phyloP scores from a whole-genome alignment of 2,888 invertebrate genomes.

The Drosophila borborema region DNA sequence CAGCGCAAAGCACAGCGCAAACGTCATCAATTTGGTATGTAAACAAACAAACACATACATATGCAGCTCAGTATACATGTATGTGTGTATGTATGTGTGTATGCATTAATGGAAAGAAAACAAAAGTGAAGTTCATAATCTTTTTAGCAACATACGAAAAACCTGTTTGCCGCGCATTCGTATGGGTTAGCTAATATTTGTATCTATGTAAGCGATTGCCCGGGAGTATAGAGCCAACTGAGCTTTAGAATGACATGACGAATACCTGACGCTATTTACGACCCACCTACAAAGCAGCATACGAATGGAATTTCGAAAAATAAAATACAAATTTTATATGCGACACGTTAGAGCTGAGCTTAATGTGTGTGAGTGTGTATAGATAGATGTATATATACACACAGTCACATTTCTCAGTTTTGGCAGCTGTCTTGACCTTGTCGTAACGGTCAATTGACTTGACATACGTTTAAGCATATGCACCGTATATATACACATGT shows the following conservation, averaged over 20 bases:
- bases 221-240: constrained; percentile 38
- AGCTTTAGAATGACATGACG: constrained; percentile 51
- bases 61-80: neutral
- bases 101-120: constrained; percentile 45
- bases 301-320: constrained; percentile 45
- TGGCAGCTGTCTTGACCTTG: constrained; percentile 51
- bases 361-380: neutral
- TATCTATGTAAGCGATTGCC: constrained; percentile 43
- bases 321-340: neutral
- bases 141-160: constrained; percentile 35
- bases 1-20: constrained; percentile 25
- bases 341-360: neutral
- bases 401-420: constrained; percentile 15
- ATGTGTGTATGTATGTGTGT: neutral
- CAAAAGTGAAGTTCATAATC: constrained; percentile 67
- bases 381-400: too few relatives aligned
- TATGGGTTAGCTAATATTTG: neutral
- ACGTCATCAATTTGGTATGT: constrained; percentile 53
- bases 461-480: constrained; percentile 10
- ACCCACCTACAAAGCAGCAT: constrained; percentile 47
- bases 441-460: constrained; percentile 40
- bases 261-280: constrained; percentile 26
- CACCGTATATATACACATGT: too few relatives aligned
- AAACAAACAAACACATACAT: constrained; percentile 2
- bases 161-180: constrained; percentile 50